Evolutionary conservation across 2,888 invertebrate genomes (phyloP).

Genomic region (Cephalotes varians): DNA sequence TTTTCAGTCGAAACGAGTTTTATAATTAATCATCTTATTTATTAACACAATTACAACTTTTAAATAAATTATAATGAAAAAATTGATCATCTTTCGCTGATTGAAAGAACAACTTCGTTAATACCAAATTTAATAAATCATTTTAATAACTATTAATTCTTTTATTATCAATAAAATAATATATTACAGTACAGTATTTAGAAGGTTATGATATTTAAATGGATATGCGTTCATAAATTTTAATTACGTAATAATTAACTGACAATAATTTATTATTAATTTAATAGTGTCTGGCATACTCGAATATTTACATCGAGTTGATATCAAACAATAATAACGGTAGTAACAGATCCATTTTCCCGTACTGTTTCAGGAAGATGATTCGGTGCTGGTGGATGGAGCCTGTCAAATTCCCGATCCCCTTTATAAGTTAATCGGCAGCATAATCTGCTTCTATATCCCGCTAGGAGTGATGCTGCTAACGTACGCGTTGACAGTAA

Average conservation of each 20-base stretch:
- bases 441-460: slow-evolving; percentile 98
- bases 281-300: background rate
- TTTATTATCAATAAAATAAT: background rate
- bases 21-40: background rate
- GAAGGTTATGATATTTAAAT: slow-evolving; percentile 6
- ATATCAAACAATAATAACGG: slow-evolving; percentile 9
- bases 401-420: slow-evolving; percentile 96
- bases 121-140: slow-evolving; percentile 11
- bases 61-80: background rate
- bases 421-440: slow-evolving; percentile 96
- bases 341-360: slow-evolving; percentile 29
- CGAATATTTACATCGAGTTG: background rate
- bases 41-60: background rate
- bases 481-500: slow-evolving; percentile 97
- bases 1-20: background rate
- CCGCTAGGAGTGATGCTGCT: slow-evolving; percentile 97
- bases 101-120: background rate
- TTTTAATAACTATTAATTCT: slow-evolving; percentile 16
- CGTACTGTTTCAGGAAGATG: slow-evolving; percentile 90
- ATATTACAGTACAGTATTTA: background rate
- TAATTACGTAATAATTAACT: slow-evolving; percentile 18
- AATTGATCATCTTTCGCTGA: background rate
- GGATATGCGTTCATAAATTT: background rate
- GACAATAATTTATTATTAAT: slow-evolving; percentile 8
- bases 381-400: slow-evolving; percentile 93